Evolutionary conservation across 2,797 vertebrate genomes (phyloP), one percentile per base, ranked within the genome.

Genomic region (Centropyge bicolor): DNA sequence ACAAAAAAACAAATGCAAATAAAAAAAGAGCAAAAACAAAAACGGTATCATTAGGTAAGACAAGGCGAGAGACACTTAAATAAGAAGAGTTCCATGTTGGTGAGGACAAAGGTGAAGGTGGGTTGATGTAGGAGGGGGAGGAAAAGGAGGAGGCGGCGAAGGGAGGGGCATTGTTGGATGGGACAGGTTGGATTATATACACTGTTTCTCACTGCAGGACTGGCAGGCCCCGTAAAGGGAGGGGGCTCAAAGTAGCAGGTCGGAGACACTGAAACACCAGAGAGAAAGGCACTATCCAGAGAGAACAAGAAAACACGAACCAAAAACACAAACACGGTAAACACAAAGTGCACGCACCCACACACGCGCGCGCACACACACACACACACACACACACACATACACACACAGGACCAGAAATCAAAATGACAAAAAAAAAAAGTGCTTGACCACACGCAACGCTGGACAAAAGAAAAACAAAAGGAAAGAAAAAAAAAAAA

Each of bases 281-380:
- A 96, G 88, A 95, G 95, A 97, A 96, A 98, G 97, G 97, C 98
- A 98, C 97, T 97, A 97, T 96, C 95, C 94, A 95, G 94, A 95
- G 94, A 95, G 94, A 94, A 93, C 84, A 78, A 91, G 77, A 83
- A 88, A 86, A 93, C 87, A 79, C 73, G 86, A 80, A 82, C 74
- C 63, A 86, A 72, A 70, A 88, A 93, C 93, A 95, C 75, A 86
- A 93, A 76, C 84, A 83, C 79, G 2, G 64, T 80, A 79, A 74
- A 87, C 74, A 64, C n/a, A 62, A 36, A 54, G 38, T n/a, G 27
- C 43, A 74, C 71, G 77, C 49, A 5, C 12, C 68, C 64, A 45
- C 46, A 9, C 54, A 6, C 36, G 54, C 24, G 48, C 61, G 52
- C 38, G 59, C 48, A 4, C 46, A 78, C 70, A 81, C 66, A 63